Conservation (phyloP, 1,140 invertebrate genomes). For the Archegozetes longisetosus region DNA sequence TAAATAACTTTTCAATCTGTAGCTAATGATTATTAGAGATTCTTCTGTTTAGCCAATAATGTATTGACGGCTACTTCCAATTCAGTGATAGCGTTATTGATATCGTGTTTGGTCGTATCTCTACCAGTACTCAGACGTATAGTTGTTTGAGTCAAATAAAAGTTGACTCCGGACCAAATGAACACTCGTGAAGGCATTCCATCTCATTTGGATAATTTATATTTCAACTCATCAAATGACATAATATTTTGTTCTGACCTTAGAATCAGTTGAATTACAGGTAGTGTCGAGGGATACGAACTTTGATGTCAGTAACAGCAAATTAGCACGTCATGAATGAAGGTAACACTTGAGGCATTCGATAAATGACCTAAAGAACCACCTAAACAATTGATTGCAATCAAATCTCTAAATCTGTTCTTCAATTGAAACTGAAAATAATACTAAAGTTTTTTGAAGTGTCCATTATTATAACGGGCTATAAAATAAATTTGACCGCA, state of each 20-base stretch:
- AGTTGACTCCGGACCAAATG: constrained; percentile 31
- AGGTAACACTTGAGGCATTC: constrained; percentile 40
- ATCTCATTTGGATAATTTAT: too few species aligned
- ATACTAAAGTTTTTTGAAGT: constrained; percentile 32
- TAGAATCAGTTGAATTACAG: constrained; percentile 30
- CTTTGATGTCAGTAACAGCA: constrained; percentile 29
- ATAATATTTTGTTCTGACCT: too few species aligned
- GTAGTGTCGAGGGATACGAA: constrained; percentile 41
- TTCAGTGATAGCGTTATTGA: constrained; percentile 30
- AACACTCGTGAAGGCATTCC: constrained; percentile 29
- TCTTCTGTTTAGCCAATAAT: too few species aligned
- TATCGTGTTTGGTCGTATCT: constrained; percentile 32
- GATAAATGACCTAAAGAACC: constrained; percentile 31
- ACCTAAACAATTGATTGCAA: constrained; percentile 33
- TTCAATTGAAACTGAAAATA: constrained; percentile 34
- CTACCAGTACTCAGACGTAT: constrained; percentile 38
- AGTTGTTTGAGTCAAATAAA: constrained; percentile 31
- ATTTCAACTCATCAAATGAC: too few species aligned
- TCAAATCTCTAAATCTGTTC: constrained; percentile 29
- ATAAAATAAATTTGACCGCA: too few species aligned
- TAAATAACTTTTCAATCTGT: too few species aligned
- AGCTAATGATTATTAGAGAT: too few species aligned
- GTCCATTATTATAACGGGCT: too few species aligned
- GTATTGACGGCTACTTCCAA: constrained; percentile 24
- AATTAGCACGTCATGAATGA: constrained; percentile 25